Evolutionary conservation across 1,140 invertebrate genomes (phyloP).

Genomic region (Heliothis virescens): DNA sequence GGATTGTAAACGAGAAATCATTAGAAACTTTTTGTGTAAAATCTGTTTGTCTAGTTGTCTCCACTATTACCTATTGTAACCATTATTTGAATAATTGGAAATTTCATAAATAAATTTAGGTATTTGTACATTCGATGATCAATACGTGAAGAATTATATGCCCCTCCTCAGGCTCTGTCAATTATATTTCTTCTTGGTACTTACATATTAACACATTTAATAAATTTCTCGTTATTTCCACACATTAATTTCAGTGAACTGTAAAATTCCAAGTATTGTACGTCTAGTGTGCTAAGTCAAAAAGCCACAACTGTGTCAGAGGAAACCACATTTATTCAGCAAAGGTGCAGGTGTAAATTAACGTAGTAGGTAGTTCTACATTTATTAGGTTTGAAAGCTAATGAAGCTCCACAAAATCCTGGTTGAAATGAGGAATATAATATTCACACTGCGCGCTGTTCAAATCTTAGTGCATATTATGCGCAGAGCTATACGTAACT

Average conservation of each 20-base stretch:
- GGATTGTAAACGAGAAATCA: too few species aligned
- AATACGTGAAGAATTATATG: too few species aligned
- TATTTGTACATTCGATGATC: too few species aligned
- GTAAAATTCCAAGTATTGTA: neutral
- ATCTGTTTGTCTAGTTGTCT: too few species aligned
- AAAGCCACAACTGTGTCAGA: neutral
- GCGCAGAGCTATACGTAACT: neutral
- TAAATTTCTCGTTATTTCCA: neutral
- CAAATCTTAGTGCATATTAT: neutral
- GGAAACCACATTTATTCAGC: neutral
- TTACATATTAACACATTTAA: neutral
- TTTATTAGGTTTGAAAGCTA: slow-evolving; percentile 14
- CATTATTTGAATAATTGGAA: too few species aligned
- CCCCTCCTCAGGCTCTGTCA: too few species aligned
- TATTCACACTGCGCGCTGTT: neutral
- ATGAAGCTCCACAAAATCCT: too few species aligned
- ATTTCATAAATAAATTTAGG: too few species aligned
- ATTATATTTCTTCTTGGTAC: too few species aligned
- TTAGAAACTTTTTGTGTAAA: too few species aligned
- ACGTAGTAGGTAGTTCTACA: neutral
- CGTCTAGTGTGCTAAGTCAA: neutral
- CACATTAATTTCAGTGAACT: neutral
- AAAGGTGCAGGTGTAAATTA: neutral
- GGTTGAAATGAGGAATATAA: neutral
- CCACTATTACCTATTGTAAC: too few species aligned